Evolutionary conservation across 2,888 invertebrate species (phyloP), one percentile per base, ranked within the genome.

Genomic region (Tineola bisselliella): DNA sequence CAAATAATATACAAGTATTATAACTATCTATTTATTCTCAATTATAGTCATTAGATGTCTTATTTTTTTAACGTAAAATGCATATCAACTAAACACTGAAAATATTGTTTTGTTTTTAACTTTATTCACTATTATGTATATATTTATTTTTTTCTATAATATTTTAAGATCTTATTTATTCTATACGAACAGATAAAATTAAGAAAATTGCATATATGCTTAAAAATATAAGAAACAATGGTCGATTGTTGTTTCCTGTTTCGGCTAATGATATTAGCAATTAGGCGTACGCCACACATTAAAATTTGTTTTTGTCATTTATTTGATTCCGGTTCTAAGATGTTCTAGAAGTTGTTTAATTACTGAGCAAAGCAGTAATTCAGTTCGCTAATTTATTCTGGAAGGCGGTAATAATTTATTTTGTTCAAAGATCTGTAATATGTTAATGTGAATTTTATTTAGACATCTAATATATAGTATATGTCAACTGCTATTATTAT

Each of bases 281-380:
- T 54, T 54, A 54, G 25, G 54, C n/a, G 12, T 25, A 54, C 12
- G n/a, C 19, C 54, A n/a, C 54, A 54, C 18, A 54, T 54, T 25
- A 54, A 54, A 48, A 54, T 54, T 54, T 54, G 54, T 54, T 54
- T 54, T 54, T 48, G 19, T 54, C 25, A 25, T 54, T 54, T n/a
- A 54, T n/a, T n/a, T n/a, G 19, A 54, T 54, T 19, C 54, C 54
- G 54, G 54, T 54, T 54, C 5, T 5, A 25, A 25, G 3, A 8
- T 4, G 54, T 54, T 54, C 54, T 54, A 54, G 54, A 54, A 54
- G 19, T 5, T 54, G 5, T 6, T 19, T 54, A 54, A 54, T 54
- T 54, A 54, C 25, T 25, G 6, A 25, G n/a, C 44, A 12, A 44
- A 52, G 52, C 52, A 15, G 10, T 25, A 48, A 48, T 25, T 4